Evolutionary conservation across 2,797 vertebrate species (phyloP).

Genomic region (Hapalemur alaotrensis): DNA sequence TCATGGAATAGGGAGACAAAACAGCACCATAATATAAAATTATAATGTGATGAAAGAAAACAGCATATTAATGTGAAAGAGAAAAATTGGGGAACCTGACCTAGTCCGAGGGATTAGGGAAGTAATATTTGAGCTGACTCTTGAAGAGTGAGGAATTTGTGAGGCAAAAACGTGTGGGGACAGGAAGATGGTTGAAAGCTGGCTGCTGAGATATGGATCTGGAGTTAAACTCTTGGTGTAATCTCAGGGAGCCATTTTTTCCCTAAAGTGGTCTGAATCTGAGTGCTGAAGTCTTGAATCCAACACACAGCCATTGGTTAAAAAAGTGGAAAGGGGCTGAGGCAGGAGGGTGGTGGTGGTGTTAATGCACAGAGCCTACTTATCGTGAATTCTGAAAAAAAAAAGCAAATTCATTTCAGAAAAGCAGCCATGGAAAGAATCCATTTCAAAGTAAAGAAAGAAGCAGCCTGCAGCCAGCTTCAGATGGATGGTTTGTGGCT

Average conservation of each 20-base stretch:
- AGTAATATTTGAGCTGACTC: slow-evolving; percentile 4
- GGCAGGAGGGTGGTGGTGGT: background rate
- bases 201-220: background rate
- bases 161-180: background rate
- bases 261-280: background rate
- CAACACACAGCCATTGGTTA: background rate
- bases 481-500: background rate
- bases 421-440: slow-evolving; percentile 30
- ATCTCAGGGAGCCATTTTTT: background rate
- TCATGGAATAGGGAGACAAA: background rate
- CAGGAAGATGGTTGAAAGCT: background rate
- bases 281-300: background rate
- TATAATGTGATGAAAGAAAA: background rate
- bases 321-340: background rate
- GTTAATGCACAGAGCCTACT: background rate
- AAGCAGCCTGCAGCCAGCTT: slow-evolving; percentile 22
- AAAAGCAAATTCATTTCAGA: slow-evolving; percentile 52
- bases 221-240: slow-evolving; percentile 12
- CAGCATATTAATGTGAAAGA: background rate
- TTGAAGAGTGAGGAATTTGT: background rate
- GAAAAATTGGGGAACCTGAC: background rate
- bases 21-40: background rate
- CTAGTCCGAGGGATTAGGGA: background rate
- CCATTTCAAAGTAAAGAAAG: slow-evolving; percentile 48
- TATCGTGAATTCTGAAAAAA: slow-evolving; percentile 29